These are phyloP conservation scores for Drosophila fuyamai DNA, from an alignment of 1,140 invertebrate species.

Conservation along the genomic window DNA sequence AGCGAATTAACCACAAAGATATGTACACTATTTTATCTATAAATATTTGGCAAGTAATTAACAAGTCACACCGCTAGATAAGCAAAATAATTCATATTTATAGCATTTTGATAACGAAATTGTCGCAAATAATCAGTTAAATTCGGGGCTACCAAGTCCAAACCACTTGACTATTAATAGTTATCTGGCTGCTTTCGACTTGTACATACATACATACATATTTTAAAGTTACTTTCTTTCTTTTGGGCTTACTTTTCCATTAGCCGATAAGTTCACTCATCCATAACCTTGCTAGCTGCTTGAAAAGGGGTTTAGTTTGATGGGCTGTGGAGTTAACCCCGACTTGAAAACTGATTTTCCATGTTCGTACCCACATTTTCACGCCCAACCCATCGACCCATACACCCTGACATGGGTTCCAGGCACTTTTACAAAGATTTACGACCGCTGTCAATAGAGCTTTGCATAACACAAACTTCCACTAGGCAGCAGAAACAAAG, in stretches of 20 bases:
- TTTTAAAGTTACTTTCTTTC: constrained; percentile 7
- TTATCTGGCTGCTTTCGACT: constrained; percentile 16
- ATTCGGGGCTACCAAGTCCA: neutral
- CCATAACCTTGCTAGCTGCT: constrained; percentile 10
- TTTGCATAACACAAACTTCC: constrained; percentile 68
- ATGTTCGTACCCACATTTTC: constrained; percentile 55
- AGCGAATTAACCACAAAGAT: constrained; percentile 14
- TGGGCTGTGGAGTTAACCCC: constrained; percentile 46
- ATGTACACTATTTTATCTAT: constrained; percentile 16
- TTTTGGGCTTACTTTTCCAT: constrained; percentile 47
- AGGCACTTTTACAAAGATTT: constrained; percentile 71
- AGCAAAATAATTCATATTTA: constrained; percentile 27
- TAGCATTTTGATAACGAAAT: constrained; percentile 20
- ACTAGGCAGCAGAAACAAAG: constrained; percentile 24
- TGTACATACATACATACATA: too few relatives aligned
- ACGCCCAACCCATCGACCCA: constrained; percentile 33
- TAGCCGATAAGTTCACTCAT: constrained; percentile 41
- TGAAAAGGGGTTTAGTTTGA: constrained; percentile 12
- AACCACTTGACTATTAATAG: constrained; percentile 32
- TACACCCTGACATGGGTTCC: constrained; percentile 67
- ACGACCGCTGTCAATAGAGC: constrained; percentile 82
- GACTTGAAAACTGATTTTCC: constrained; percentile 70
- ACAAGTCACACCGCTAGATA: constrained; percentile 20
- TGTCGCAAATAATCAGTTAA: constrained; percentile 6
- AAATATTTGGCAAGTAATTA: constrained; percentile 7